A percentile compares a stretch with the other conserved stretches of the same genome.
phyloP scores from a whole-genome alignment of 2,797 vertebrate species.

The Anomalospiza imberbis region DNA sequence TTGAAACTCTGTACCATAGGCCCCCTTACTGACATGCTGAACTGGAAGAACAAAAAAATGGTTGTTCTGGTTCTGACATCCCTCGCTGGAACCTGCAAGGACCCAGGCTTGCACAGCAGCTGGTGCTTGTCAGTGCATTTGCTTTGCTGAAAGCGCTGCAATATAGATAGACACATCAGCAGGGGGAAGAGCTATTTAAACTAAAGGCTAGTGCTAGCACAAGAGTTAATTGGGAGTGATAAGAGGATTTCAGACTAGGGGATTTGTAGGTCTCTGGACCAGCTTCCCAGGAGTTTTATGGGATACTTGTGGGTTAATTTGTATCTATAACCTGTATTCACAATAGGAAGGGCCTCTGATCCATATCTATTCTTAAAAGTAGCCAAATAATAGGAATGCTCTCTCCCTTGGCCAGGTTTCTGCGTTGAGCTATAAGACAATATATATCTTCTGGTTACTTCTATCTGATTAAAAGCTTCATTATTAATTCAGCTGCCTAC shows the following conservation, averaged over 20 bases:
- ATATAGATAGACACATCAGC: background rate
- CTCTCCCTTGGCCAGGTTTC: background rate
- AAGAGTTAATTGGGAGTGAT: background rate
- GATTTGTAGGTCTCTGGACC: background rate
- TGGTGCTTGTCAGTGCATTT: background rate
- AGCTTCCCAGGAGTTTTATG: background rate
- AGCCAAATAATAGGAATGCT: background rate
- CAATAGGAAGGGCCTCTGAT: background rate
- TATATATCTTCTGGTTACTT: background rate
- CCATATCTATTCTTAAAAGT: background rate
- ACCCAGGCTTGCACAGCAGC: background rate
- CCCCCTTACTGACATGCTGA: background rate
- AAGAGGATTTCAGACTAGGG: background rate
- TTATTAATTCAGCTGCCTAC: slow-evolving; percentile 59
- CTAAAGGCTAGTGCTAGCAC: background rate
- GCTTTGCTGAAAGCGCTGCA: background rate
- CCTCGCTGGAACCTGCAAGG: background rate
- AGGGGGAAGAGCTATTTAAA: background rate
- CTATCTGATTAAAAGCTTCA: slow-evolving; percentile 32
- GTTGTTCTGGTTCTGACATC: background rate
- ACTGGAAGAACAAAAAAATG: background rate
- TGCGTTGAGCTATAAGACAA: background rate
- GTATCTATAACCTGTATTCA: background rate
- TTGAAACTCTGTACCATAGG: background rate
- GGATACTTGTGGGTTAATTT: background rate